These are phyloP conservation scores for Megaleporinus macrocephalus DNA, from an alignment of 2,113 vertebrate genomes.

Conservation along the genomic window DNA sequence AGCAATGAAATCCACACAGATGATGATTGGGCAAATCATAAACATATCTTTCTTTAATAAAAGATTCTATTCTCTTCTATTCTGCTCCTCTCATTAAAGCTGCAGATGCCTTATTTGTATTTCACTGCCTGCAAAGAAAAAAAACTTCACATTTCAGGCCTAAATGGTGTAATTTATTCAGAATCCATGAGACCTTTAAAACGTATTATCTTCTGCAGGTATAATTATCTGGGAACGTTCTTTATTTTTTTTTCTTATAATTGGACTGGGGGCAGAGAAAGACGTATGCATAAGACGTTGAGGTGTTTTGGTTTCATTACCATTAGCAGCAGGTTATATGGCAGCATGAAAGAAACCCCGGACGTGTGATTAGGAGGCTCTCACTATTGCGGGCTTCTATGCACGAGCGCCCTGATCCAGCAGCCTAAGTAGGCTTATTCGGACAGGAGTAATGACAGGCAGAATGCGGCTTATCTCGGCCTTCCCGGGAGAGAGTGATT, in stretches of 20 bases:
- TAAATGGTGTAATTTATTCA: not conserved
- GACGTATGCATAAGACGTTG: not conserved
- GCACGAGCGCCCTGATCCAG: not conserved
- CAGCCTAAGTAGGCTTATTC: conserved; percentile 13
- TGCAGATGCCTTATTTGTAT: not conserved
- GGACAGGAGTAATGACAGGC: conserved; percentile 27
- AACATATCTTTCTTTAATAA: too few species aligned
- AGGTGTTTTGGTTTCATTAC: not conserved
- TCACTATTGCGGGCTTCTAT: not conserved
- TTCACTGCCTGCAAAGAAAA: not conserved
- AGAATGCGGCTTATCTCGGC: conserved; percentile 15
- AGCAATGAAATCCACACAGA: too few species aligned
- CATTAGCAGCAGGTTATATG: not conserved
- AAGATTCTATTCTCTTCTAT: not conserved
- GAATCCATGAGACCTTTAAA: not conserved
- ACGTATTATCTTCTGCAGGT: not conserved
- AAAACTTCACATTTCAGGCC: not conserved
- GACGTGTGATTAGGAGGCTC: conserved; percentile 19
- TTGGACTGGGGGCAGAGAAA: not conserved
- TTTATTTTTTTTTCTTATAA: conserved; percentile 3
- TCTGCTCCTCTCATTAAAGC: not conserved
- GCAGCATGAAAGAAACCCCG: not conserved
- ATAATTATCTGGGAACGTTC: not conserved
- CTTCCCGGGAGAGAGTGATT: conserved; percentile 32
- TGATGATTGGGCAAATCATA: too few species aligned